These are phyloP conservation scores for Polypterus bichir DNA, from an alignment of 2,113 vertebrate species.

Conservation along the genomic window DNA sequence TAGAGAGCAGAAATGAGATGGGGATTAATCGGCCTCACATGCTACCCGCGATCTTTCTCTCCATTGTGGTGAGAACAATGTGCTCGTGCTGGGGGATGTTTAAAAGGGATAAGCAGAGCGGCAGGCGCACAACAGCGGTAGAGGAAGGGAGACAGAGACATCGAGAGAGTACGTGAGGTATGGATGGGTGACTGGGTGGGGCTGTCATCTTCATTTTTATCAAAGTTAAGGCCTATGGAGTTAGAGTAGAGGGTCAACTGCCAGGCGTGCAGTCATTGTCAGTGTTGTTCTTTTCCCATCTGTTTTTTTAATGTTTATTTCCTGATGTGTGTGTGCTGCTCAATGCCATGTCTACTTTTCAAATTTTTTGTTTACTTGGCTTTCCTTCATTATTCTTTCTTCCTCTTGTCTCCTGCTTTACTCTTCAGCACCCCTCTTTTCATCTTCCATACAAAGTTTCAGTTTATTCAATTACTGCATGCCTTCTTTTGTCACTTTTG, in stretches of 20 bases:
- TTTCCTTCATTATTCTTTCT: neutral
- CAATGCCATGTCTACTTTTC: neutral
- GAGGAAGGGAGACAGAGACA: constrained; percentile 28
- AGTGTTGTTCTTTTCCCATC: neutral
- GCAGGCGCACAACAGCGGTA: constrained; percentile 10
- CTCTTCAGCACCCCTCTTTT: neutral
- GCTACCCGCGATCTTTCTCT: constrained; percentile 42
- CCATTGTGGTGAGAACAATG: constrained; percentile 44
- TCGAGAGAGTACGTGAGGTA: constrained; percentile 28
- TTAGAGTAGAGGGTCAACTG: constrained; percentile 3
- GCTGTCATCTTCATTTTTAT: neutral
- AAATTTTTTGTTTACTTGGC: neutral
- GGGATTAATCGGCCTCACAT: constrained; percentile 36
- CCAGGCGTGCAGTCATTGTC: neutral
- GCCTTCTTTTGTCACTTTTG: no score
- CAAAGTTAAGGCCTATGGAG: neutral
- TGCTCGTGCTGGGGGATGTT: constrained; percentile 28
- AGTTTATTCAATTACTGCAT: no score
- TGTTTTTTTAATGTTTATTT: neutral
- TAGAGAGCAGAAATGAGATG: constrained; percentile 14
- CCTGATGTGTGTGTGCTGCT: neutral
- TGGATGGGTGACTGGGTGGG: constrained; percentile 3
- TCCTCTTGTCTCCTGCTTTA: neutral
- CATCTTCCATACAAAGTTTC: neutral
- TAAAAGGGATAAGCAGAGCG: constrained; percentile 36